These are phyloP conservation scores for Acrocephalus kingi DNA, from an alignment of 2,113 vertebrate species.

Conservation along the genomic window DNA sequence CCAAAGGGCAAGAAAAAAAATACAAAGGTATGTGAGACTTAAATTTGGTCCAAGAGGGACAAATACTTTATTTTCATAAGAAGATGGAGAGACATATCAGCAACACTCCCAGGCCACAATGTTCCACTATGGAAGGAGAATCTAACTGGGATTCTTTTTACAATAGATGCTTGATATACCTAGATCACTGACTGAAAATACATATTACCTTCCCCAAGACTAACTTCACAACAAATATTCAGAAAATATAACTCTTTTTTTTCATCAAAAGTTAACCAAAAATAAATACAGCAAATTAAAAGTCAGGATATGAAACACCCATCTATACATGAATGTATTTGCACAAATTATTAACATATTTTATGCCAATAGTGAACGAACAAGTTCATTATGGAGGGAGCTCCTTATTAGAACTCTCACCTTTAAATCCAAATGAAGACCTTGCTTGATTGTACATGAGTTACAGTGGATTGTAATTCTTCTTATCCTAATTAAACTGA, in stretches of 20 bases:
- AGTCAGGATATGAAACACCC: background rate
- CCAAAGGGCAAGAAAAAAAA: background rate
- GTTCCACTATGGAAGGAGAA: background rate
- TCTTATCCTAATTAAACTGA: slow-evolving; percentile 29
- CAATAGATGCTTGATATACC: background rate
- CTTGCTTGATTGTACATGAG: slow-evolving; percentile 20
- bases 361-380: background rate
- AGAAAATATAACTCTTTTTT: background rate
- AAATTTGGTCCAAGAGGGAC: background rate
- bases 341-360: background rate
- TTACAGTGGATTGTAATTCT: background rate
- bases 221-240: background rate
- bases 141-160: background rate
- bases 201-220: background rate
- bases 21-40: background rate
- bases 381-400: background rate
- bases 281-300: background rate
- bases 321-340: background rate
- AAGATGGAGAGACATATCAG: background rate
- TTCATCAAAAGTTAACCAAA: background rate
- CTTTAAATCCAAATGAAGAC: slow-evolving; percentile 30
- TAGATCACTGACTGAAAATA: background rate
- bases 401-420: background rate
- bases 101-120: background rate
- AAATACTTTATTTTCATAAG: background rate